A percentile compares a stretch with the other conserved stretches of the same genome.
These are phyloP conservation scores for Suricata suricatta DNA, from an alignment of 2,113 vertebrate genomes.

Conservation along the genomic window DNA sequence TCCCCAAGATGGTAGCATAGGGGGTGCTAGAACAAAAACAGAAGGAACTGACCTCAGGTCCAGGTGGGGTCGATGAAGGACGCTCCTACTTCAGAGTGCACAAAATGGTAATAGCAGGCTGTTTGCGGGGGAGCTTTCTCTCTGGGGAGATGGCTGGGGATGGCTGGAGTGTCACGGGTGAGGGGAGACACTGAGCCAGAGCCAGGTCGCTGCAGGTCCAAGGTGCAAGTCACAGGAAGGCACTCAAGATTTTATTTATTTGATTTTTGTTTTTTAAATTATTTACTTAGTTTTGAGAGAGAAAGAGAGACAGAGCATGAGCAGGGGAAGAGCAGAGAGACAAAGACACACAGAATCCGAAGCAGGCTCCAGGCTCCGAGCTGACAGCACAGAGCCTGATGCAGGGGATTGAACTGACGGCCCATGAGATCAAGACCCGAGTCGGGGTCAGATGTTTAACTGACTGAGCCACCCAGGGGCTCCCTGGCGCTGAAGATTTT, in stretches of 20 bases:
- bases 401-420: too few species aligned
- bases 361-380: too few species aligned
- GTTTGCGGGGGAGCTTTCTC: background rate
- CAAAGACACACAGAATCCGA: too few species aligned
- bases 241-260: background rate
- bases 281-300: too few species aligned
- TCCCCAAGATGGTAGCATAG: background rate
- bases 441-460: too few species aligned
- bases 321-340: too few species aligned
- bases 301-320: too few species aligned
- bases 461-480: too few species aligned
- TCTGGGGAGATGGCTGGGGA: background rate
- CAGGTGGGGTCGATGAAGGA: background rate
- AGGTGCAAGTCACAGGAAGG: background rate
- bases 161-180: background rate
- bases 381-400: too few species aligned
- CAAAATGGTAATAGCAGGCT: background rate
- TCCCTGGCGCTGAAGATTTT: background rate
- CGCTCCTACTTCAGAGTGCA: background rate
- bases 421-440: too few species aligned
- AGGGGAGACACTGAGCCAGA: background rate
- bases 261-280: too few species aligned
- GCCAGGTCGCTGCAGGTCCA: too few species aligned
- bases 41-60: background rate
- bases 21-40: background rate